Conservation (phyloP, 2,113 vertebrate species). For the Thymallus thymallus region DNA sequence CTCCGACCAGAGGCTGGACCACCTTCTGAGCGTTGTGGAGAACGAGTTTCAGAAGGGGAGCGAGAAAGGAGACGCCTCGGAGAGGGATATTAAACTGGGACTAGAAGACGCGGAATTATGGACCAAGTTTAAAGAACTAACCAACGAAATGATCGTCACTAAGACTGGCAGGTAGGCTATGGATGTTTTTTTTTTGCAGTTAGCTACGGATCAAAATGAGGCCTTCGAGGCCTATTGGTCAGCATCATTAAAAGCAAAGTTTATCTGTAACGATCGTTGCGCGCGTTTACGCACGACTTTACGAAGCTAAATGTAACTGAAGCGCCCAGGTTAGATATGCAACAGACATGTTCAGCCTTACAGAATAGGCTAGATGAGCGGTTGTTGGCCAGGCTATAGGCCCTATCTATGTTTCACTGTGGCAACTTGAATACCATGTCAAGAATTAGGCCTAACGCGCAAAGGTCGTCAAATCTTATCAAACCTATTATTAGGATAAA, state of each 20-base stretch:
- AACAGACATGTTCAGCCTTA: not conserved
- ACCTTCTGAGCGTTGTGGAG: conserved; percentile 79
- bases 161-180: conserved; percentile 76
- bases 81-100: conserved; percentile 77
- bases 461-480: not conserved
- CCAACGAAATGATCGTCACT: conserved; percentile 83
- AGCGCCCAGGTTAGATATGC: not conserved
- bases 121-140: conserved; percentile 80
- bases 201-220: not conserved
- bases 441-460: not conserved
- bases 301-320: not conserved
- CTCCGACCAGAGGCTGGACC: conserved; percentile 76
- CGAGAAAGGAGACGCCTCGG: conserved; percentile 77
- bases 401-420: no score
- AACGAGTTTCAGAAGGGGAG: conserved; percentile 79
- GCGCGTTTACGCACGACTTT: not conserved
- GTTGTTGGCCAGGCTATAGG: no score
- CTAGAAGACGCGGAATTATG: conserved; percentile 78
- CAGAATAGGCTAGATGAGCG: not conserved
- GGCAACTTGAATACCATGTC: no score
- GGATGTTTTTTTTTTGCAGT: not conserved
- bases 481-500: not conserved
- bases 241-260: not conserved
- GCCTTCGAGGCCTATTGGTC: not conserved
- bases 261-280: not conserved